phyloP scores from a whole-genome alignment of 2,797 vertebrate genomes.

The Parotocinclus haroldoi region DNA sequence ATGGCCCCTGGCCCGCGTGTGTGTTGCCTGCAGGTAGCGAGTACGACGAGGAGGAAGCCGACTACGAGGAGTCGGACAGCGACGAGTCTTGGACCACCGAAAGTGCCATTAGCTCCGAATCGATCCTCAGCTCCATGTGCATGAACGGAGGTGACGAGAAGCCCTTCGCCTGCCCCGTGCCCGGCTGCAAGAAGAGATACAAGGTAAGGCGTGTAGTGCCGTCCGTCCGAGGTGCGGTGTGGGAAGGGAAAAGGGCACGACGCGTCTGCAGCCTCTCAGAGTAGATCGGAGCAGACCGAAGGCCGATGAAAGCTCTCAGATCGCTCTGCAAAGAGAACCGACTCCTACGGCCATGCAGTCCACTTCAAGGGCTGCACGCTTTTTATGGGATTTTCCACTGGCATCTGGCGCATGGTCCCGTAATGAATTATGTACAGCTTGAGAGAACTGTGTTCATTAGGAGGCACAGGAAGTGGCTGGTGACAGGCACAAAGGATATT shows the following conservation, averaged over 20 bases:
- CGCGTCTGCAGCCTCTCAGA: too few species aligned
- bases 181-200: conserved; percentile 98
- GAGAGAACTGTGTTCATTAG: conserved; percentile 67
- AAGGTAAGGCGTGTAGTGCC: conserved; percentile 73
- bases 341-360: conserved; percentile 57
- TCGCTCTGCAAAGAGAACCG: conserved; percentile 33
- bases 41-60: too few species aligned
- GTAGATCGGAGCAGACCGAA: neutral
- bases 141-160: conserved; percentile 99
- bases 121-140: conserved; percentile 98
- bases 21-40: too few species aligned
- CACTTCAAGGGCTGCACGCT: conserved; percentile 61
- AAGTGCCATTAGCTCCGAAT: conserved; percentile 97
- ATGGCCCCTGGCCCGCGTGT: too few species aligned
- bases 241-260: too few species aligned
- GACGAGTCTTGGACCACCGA: conserved; percentile 98
- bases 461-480: conserved; percentile 65
- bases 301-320: conserved; percentile 18
- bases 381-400: conserved; percentile 73
- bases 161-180: conserved; percentile 96
- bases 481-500: conserved; percentile 53
- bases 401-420: conserved; percentile 67
- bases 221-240: too few species aligned
- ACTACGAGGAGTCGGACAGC: conserved; percentile 97
- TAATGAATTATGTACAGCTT: conserved; percentile 71